phyloP scores from a whole-genome alignment of 2,888 invertebrate genomes.

The Hecatera dysodea region DNA sequence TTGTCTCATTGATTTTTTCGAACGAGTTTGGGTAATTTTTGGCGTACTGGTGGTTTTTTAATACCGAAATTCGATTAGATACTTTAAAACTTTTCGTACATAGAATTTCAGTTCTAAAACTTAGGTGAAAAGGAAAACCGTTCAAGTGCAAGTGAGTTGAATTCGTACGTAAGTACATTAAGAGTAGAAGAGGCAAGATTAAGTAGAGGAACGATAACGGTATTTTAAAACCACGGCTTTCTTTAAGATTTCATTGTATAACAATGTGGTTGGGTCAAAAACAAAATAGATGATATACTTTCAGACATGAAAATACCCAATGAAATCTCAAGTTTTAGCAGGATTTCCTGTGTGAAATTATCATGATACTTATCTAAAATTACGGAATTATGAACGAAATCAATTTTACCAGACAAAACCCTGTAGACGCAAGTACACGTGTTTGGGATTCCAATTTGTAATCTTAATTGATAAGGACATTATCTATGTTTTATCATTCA shows the following conservation, averaged over 20 bases:
- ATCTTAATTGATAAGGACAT: conserved; percentile 28
- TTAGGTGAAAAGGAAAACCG: not conserved
- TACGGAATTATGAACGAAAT: no score
- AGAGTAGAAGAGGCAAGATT: no score
- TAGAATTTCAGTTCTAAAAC: no score
- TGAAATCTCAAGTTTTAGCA: not conserved
- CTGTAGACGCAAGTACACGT: conserved; percentile 9
- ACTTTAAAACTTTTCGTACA: no score
- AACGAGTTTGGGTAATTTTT: no score
- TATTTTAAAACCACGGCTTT: no score
- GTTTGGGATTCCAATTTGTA: conserved; percentile 22
- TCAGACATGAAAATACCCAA: not conserved
- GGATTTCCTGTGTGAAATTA: not conserved
- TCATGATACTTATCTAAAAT: not conserved
- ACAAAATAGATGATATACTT: no score
- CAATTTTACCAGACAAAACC: conserved; percentile 3
- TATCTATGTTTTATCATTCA: conserved; percentile 43
- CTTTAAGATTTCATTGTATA: no score
- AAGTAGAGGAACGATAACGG: no score
- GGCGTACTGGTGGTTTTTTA: no score
- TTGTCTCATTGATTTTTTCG: conserved; percentile 54
- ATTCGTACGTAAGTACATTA: not conserved
- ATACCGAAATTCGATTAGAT: no score
- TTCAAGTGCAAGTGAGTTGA: not conserved
- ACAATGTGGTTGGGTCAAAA: no score